Base-by-base conservation (phyloP, 2,797 vertebrate genomes). In the Ctenosaura bakeri region DNA sequence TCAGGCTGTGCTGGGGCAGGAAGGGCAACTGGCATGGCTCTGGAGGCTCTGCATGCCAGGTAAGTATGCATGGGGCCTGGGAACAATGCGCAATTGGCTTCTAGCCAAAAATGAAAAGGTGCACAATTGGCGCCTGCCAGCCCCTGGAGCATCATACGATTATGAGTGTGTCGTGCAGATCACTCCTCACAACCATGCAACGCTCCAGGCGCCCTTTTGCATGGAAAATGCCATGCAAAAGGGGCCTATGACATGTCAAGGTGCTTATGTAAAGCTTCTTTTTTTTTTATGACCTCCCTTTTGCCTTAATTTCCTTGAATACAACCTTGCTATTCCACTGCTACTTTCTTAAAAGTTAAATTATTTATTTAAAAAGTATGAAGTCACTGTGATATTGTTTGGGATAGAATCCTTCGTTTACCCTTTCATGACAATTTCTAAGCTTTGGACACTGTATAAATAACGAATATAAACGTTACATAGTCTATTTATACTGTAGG, bases 341-440 rank as follows among this genome's bases (percentile, higher is more conserved):
- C 13, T 42, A 42, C 42, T 29, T 3, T 64, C 18, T n/a, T 54
- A 62, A 29, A 81, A 64, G 42, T 35, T 29, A 16, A 59, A 76
- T 38, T 6, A 29, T 83, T 50, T n/a, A 50, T 66, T 66, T 14
- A 83, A 69, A 69, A 32, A 32, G 29, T 32, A 81, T 88, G 1
- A 86, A 84, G 78, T 94, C 50, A 2, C 18, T 8, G 92, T 93
- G 4, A 89, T 64, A 2, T 86, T 91, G 1, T 3, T 89, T 4
- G 0, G 62, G 29, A 35, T 14, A 90, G 29, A 76, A 81, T 22
- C 85, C 16, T 83, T 86, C 52, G 20, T 6, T 89, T 22, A 2
- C 78, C 24, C 64, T 35, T 35, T 83, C 26, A 85, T 64, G 4
- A 5, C 92, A 90, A 87, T 24, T 13, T 32, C 12, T 74, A 46